These are phyloP conservation scores for Agrilus cyanescens DNA, from an alignment of 2,888 invertebrate genomes.

Conservation along the genomic window DNA sequence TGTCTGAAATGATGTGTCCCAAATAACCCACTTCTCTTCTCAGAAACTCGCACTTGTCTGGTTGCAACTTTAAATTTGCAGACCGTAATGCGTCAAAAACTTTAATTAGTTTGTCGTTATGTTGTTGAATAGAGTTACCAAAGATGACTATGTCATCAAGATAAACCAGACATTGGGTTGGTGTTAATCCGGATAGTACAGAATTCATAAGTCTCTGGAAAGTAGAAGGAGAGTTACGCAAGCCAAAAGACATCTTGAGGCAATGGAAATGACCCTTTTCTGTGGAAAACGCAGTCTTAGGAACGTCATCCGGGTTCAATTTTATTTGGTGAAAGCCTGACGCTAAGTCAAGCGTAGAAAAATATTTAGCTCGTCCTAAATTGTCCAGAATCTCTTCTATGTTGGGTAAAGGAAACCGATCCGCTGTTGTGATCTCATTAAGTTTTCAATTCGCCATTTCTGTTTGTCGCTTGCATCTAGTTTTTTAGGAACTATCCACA, in stretches of 20 bases:
- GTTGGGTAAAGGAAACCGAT: conserved; percentile 9
- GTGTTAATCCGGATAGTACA: conserved; percentile 11
- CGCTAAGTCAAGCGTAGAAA: conserved; percentile 17
- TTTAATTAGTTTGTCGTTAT: conserved; percentile 9
- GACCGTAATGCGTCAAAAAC: conserved; percentile 14
- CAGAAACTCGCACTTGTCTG: conserved; percentile 17
- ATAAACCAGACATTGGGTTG: conserved; percentile 14
- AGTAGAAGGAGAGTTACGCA: conserved; percentile 14
- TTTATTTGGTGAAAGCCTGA: conserved; percentile 19
- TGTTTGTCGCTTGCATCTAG: conserved; percentile 2
- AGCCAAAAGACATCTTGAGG: conserved; percentile 16
- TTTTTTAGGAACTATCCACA: conserved; percentile 29
- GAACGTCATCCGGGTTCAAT: conserved; percentile 11
- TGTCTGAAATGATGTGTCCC: conserved; percentile 22
- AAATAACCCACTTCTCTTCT: conserved; percentile 20
- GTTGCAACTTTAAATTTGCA: conserved; percentile 17
- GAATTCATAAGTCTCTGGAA: conserved; percentile 17
- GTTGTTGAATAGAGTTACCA: conserved; percentile 15
- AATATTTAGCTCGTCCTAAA: conserved; percentile 7
- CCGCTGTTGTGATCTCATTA: conserved; percentile 6
- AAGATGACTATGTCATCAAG: conserved; percentile 22
- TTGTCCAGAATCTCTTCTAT: conserved; percentile 17
- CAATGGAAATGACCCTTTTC: conserved; percentile 17
- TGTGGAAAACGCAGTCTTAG: conserved; percentile 18
- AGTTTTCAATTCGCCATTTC: conserved; percentile 3